Percentiles rank a stretch among this genome's conserved stretches.
Evolutionary conservation across 64 coral and sea anemone species (phyloP).

Genomic region (Trachythela sp.): DNA sequence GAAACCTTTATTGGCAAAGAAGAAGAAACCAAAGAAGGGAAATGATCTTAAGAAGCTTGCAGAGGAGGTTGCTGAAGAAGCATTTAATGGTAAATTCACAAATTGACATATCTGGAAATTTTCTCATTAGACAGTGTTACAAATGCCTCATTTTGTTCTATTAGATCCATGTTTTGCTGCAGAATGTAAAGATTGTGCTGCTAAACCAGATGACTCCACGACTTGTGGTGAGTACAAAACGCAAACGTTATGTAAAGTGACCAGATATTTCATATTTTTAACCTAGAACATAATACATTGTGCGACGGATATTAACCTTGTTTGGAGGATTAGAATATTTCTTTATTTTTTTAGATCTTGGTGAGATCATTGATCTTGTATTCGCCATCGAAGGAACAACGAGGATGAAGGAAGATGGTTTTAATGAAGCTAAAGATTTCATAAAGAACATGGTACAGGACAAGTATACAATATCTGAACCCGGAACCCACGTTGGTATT

Average conservation of each 20-base stretch:
- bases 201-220: slow-evolving; percentile 57
- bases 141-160: not conserved
- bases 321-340: no score
- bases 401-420: not conserved
- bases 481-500: slow-evolving; percentile 50
- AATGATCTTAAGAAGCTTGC: slow-evolving; percentile 43
- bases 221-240: slow-evolving; percentile 51
- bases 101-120: not conserved
- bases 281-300: not conserved
- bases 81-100: slow-evolving; percentile 52
- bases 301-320: not conserved
- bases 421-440: slow-evolving; percentile 46
- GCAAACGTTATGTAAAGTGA: not conserved
- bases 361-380: slow-evolving; percentile 59
- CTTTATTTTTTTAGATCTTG: not conserved
- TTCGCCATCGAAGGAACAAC: slow-evolving; percentile 58
- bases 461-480: slow-evolving; percentile 53
- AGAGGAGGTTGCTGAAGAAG: slow-evolving; percentile 52
- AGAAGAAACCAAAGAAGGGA: slow-evolving; percentile 38
- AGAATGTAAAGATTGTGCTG: slow-evolving; percentile 60
- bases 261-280: not conserved
- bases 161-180: slow-evolving; percentile 78
- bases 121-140: not conserved
- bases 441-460: slow-evolving; percentile 53
- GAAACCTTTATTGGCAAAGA: slow-evolving; percentile 43